Evolutionary conservation across 2,113 vertebrate species (phyloP), one percentile per base, ranked within the genome.

Genomic region (Lepus timidus): DNA sequence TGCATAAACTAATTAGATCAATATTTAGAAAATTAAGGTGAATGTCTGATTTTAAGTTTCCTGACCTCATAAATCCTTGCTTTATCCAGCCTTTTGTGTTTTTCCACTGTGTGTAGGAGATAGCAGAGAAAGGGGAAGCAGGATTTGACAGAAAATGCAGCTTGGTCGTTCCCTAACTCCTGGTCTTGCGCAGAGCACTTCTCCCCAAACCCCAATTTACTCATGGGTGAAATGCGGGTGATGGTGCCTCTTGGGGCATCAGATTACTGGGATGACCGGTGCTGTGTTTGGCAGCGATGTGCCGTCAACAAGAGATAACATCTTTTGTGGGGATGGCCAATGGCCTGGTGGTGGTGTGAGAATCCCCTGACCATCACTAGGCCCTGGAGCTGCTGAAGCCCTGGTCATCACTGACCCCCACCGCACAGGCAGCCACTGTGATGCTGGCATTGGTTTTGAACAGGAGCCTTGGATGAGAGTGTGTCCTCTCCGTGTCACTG

Each of bases 61-160:
- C 31, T 5, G 6, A 17, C 9, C 4, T 75, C 52, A 75, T 1
- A 22, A 14, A 22, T 78, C 33, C 86, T n/a, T 23, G 22, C 1
- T 19, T 27, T 6, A 22, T 27, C 61, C 39, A 11, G 16, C 55
- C 79, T 49, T 39, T 70, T 9, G 9, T 9, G 2, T 51, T 10
- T 64, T 29, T 23, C 29, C 8, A 1, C 31, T 16, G 6, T 1
- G 2, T 39, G 25, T 49, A n/a, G 9, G 36, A 36, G 39, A 68
- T 25, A 9, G 12, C 36, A 23, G 70, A 16, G 29, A 4, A 23
- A 6, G 55, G 12, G 17, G 64, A 2, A 1, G 20, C 14, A 14
- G 5, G 7, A 17, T 0, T 1, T 14, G 25, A 12, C 4, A 20
- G 10, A 12, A 6, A 9, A 8, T 3, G 1, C 0, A 27, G 36